Evolutionary conservation across 2,888 invertebrate genomes (phyloP).

Genomic region (Notodonta dromedarius): DNA sequence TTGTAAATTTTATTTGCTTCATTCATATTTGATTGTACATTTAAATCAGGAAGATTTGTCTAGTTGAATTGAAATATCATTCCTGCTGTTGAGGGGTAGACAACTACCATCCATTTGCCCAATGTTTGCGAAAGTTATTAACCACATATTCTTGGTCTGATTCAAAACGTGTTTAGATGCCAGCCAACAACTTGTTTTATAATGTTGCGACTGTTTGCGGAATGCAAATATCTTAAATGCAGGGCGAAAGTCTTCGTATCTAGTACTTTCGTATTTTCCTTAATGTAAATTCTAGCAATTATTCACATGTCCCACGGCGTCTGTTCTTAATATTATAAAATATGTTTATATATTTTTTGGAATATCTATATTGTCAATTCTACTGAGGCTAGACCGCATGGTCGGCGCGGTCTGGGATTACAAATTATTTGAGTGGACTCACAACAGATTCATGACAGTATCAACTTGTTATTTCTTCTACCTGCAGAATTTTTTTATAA

Average conservation of each 20-base stretch:
- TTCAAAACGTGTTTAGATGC: too few relatives aligned
- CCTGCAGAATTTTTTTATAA: too few relatives aligned
- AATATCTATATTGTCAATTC: conserved; percentile 80
- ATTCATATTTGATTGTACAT: neutral
- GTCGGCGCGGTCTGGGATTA: conserved; percentile 50
- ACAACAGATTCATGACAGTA: conserved; percentile 57
- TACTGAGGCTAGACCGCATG: conserved; percentile 65
- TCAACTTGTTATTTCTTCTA: neutral
- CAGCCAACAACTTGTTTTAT: too few relatives aligned
- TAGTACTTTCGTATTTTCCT: conserved; percentile 22
- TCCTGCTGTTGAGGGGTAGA: too few relatives aligned
- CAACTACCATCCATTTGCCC: too few relatives aligned
- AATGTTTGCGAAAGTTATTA: too few relatives aligned
- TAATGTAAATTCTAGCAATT: conserved; percentile 58
- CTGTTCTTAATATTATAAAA: conserved; percentile 67
- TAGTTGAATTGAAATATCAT: too few relatives aligned
- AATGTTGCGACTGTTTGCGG: too few relatives aligned
- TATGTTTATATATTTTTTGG: conserved; percentile 63
- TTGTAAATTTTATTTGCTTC: neutral
- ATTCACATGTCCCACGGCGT: conserved; percentile 61
- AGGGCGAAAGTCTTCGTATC: conserved; percentile 15
- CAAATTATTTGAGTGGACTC: conserved; percentile 45
- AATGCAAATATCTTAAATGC: too few relatives aligned
- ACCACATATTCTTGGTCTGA: too few relatives aligned
- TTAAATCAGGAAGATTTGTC: too few relatives aligned